Evolutionary conservation across 37 sponge, comb jelly and placozoan species (phyloP), one percentile per base, ranked within the genome.

Genomic region (Haliclona indistincta): DNA sequence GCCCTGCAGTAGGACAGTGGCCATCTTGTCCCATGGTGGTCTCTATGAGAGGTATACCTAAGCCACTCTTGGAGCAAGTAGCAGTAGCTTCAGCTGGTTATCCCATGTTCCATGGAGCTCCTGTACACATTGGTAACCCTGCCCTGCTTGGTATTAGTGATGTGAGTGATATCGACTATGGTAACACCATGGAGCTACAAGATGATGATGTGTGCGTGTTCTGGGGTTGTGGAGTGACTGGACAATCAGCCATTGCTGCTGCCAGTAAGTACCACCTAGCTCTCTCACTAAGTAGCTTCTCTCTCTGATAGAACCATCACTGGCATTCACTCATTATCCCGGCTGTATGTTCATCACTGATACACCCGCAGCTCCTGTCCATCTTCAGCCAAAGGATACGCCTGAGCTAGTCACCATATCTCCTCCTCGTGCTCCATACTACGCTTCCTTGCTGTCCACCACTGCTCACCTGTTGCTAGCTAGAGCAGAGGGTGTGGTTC

Each of bases 161-260:
- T 19, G 35, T 94, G 3, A 1, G n/a, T 32, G 26, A 54, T 34
- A 74, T 56, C 0, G 81, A 76, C 15, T 36, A 29, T 19, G 94
- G 89, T 13, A 87, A 85, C 40, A 39, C 60, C 7, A 43, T 63
- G 1, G 71, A 34, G 1, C 22, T 84, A 0, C 58, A 62, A 3
- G 85, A 71, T 6, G 90, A 67, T 11, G 87, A 83, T 30, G 89
- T 97, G 4, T 91, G 89, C 47, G 92, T 91, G 37, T 97, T 97
- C 76, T 97, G 97, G 97, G 92, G 89, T 0, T 97, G 97, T 76
- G 97, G 97, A 37, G 87, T 93, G 32, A 89, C 97, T 19, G 76
- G 60, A 22, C 34, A 38, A 64, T 38, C 60, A n/a, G 89, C 89
- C 0, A 64, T 91, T 0, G 4, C 43, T 15, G 45, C 73, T 42